Evolutionary conservation across 1,140 invertebrate genomes (phyloP).

Genomic region (Aporrectodea caliginosa): DNA sequence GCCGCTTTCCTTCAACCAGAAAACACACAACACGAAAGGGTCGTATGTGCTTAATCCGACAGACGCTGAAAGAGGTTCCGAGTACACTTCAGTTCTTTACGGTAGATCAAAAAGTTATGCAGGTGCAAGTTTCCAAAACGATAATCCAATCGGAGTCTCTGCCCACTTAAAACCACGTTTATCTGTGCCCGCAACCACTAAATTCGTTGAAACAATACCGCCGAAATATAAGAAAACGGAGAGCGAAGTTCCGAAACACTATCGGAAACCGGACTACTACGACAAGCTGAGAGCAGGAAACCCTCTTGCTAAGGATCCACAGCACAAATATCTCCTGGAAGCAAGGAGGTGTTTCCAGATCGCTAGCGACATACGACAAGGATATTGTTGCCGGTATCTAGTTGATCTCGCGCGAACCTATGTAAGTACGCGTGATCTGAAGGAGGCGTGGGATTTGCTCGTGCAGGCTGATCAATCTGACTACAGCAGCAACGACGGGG

Average conservation of each 20-base stretch:
- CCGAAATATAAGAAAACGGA: neutral
- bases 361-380: neutral
- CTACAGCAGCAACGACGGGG: neutral
- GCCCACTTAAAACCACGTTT: too few relatives aligned
- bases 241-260: neutral
- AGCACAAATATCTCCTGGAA: neutral
- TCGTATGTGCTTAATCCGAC: too few relatives aligned
- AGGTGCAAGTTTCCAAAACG: too few relatives aligned
- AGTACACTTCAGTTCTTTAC: too few relatives aligned
- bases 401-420: neutral
- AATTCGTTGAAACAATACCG: neutral
- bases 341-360: neutral
- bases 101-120: too few relatives aligned
- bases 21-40: too few relatives aligned
- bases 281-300: neutral
- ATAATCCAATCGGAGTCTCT: too few relatives aligned
- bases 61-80: too few relatives aligned
- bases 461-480: neutral
- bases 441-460: neutral
- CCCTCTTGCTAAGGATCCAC: neutral
- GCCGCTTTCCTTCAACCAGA: too few relatives aligned
- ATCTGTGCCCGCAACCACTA: too few relatives aligned
- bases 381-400: neutral
- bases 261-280: neutral
- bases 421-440: neutral